phyloP scores from a whole-genome alignment of 2,797 vertebrate species.

The Muscicapa striata region DNA sequence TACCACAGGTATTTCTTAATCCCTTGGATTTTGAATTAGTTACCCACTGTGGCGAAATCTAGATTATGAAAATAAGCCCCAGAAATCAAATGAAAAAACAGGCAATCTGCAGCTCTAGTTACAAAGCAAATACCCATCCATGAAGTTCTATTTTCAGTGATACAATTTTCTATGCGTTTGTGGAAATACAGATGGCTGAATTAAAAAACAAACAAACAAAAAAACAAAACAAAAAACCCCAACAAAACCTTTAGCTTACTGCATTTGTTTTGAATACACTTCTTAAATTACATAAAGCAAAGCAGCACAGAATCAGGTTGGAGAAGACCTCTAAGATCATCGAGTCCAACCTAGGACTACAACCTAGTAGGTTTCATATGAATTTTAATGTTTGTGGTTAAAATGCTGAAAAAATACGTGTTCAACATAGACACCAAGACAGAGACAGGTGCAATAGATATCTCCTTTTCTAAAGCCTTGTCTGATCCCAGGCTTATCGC shows the following conservation, averaged over 20 bases:
- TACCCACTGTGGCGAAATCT: not conserved
- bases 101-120: not conserved
- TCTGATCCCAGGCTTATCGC: not conserved
- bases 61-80: slow-evolving; percentile 21
- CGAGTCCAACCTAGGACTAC: not conserved
- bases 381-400: not conserved
- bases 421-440: rapidly evolving
- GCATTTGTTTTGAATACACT: not conserved
- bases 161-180: not conserved
- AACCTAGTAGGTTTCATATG: not conserved
- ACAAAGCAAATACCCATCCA: not conserved
- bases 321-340: not conserved
- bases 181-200: not conserved
- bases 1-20: slow-evolving; percentile 64
- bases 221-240: not conserved
- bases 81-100: not conserved
- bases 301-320: not conserved
- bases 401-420: not conserved
- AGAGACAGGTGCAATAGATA: not conserved
- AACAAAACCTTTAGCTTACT: not conserved
- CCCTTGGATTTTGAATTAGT: slow-evolving; percentile 23
- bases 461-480: not conserved
- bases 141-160: not conserved
- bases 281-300: not conserved
- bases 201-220: not conserved